phyloP scores from a whole-genome alignment of 2,113 vertebrate species.

The Accipiter virgatus region DNA sequence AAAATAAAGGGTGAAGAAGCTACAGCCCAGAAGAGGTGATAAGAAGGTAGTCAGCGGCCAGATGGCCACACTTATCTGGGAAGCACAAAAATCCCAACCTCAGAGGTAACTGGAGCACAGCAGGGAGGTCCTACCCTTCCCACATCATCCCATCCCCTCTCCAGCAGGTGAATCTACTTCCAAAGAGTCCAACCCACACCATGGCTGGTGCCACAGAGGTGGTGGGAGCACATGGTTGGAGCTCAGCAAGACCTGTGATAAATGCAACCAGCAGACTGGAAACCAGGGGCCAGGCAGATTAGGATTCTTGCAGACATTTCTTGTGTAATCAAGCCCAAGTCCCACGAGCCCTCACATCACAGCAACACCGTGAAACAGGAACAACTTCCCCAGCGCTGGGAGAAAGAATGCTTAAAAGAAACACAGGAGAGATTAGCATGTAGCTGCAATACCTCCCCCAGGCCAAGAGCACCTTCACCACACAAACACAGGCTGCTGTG shows the following conservation, averaged over 20 bases:
- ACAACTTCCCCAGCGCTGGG: not conserved
- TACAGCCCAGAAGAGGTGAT: not conserved
- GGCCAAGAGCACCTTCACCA: not conserved
- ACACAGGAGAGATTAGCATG: not conserved
- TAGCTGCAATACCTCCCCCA: not conserved
- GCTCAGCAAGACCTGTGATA: not conserved
- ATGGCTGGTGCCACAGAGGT: accelerated
- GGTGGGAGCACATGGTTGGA: not conserved
- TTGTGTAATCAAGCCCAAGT: not conserved
- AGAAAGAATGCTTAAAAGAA: not conserved
- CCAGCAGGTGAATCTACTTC: not conserved
- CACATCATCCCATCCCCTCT: accelerated
- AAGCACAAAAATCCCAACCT: not conserved
- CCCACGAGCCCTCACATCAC: not conserved
- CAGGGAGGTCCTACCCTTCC: not conserved
- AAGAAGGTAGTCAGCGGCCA: not conserved
- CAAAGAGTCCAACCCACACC: accelerated
- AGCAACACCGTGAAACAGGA: not conserved
- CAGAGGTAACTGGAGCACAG: not conserved
- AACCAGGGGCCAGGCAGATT: not conserved
- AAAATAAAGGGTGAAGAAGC: not conserved
- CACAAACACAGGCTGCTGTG: too few species aligned
- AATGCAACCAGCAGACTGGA: not conserved
- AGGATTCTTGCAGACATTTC: not conserved
- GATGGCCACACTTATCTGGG: not conserved